A percentile compares a stretch with the other conserved stretches of the same genome.
These are phyloP conservation scores for Rallus limicola DNA, from an alignment of 2,113 vertebrate genomes.

Conservation along the genomic window DNA sequence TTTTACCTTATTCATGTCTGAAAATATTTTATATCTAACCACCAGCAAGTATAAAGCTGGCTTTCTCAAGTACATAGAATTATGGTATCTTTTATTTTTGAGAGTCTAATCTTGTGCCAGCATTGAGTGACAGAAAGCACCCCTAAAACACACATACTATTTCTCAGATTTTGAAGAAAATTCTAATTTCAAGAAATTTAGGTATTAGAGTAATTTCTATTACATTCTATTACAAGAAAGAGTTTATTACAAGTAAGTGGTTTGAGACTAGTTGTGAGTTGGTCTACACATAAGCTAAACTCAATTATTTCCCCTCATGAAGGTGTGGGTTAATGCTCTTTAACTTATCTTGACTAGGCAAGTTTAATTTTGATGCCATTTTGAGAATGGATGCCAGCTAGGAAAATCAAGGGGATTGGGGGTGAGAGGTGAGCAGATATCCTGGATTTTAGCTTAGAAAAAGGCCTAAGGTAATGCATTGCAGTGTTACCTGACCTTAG, in stretches of 20 bases:
- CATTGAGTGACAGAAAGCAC: neutral
- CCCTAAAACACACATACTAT: neutral
- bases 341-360: neutral
- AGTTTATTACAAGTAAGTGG: neutral
- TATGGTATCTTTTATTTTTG: neutral
- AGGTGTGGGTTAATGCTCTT: neutral
- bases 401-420: neutral
- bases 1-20: neutral
- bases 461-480: neutral
- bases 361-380: neutral
- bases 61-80: neutral
- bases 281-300: neutral
- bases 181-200: neutral
- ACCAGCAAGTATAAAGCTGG: neutral
- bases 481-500: neutral
- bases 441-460: neutral
- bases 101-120: neutral
- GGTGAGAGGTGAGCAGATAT: too few species aligned
- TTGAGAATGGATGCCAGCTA: neutral
- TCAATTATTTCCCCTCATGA: neutral
- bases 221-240: neutral
- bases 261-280: neutral
- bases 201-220: neutral
- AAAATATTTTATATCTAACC: neutral
- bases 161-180: neutral